These are phyloP conservation scores for Paracanthobrama guichenoti DNA, from an alignment of 2,113 vertebrate species.

Conservation along the genomic window DNA sequence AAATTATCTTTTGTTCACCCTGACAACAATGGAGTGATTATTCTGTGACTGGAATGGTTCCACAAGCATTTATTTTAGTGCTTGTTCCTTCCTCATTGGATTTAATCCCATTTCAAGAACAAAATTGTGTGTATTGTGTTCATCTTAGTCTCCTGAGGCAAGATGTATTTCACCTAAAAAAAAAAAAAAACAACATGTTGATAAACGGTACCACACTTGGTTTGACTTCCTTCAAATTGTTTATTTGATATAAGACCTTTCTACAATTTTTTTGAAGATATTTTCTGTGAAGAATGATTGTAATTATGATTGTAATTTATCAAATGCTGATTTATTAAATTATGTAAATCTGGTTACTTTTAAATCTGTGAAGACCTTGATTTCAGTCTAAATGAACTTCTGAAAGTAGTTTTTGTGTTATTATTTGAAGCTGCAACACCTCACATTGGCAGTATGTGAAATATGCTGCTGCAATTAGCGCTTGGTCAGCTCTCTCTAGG, in stretches of 20 bases:
- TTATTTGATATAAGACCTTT: slow-evolving; percentile 67
- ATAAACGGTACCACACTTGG: slow-evolving; percentile 34
- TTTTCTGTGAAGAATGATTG: slow-evolving; percentile 71
- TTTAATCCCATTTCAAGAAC: slow-evolving; percentile 38
- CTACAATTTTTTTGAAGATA: slow-evolving; percentile 69
- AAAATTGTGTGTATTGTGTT: slow-evolving; percentile 15
- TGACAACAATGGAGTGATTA: slow-evolving; percentile 6
- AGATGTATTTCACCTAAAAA: slow-evolving; percentile 27
- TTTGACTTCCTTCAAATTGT: slow-evolving; percentile 52
- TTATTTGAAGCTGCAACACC: neutral
- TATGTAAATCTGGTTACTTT: slow-evolving; percentile 54
- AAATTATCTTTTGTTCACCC: neutral
- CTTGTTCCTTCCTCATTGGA: slow-evolving; percentile 29
- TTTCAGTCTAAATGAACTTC: neutral
- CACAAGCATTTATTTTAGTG: slow-evolving; percentile 1
- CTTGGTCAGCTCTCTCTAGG: neutral
- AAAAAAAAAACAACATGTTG: slow-evolving; percentile 12
- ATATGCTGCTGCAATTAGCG: slow-evolving; percentile 6
- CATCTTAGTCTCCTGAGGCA: slow-evolving; percentile 15
- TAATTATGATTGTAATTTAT: slow-evolving; percentile 74
- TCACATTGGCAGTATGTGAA: slow-evolving; percentile 21
- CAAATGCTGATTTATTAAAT: slow-evolving; percentile 74
- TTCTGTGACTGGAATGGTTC: neutral
- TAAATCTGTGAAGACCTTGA: neutral
- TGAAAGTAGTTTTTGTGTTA: neutral